Evolutionary conservation across 2,888 invertebrate species (phyloP).

Genomic region (Elysia crispata): DNA sequence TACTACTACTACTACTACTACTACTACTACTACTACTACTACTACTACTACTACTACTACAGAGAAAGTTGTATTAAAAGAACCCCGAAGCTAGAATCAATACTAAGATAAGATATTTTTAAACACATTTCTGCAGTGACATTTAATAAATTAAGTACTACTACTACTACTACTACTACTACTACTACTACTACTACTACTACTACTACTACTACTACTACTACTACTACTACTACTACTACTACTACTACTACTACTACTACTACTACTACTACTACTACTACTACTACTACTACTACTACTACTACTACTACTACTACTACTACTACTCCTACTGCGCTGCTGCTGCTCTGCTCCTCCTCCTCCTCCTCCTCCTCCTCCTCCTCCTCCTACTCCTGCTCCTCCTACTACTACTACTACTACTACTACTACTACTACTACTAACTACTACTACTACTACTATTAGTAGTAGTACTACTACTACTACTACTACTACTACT

Average conservation of each 20-base stretch:
- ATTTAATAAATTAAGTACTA: neutral
- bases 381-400: too few relatives aligned
- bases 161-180: neutral
- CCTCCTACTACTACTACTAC: too few relatives aligned
- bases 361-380: too few relatives aligned
- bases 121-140: neutral
- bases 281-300: conserved; percentile 9
- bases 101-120: too few relatives aligned
- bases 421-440: conserved; percentile 19
- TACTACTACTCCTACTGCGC: too few relatives aligned
- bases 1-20: neutral
- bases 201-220: conserved; percentile 4
- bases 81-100: too few relatives aligned
- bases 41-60: neutral
- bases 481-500: too few relatives aligned
- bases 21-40: neutral
- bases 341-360: too few relatives aligned
- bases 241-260: conserved; percentile 9
- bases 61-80: neutral
- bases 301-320: conserved; percentile 9
- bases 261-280: conserved; percentile 1
- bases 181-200: conserved; percentile 2
- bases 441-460: too few relatives aligned
- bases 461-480: too few relatives aligned
- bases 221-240: conserved; percentile 1